Conservation (phyloP, 2,113 vertebrate genomes). For the Psilopogon haemacephalus region DNA sequence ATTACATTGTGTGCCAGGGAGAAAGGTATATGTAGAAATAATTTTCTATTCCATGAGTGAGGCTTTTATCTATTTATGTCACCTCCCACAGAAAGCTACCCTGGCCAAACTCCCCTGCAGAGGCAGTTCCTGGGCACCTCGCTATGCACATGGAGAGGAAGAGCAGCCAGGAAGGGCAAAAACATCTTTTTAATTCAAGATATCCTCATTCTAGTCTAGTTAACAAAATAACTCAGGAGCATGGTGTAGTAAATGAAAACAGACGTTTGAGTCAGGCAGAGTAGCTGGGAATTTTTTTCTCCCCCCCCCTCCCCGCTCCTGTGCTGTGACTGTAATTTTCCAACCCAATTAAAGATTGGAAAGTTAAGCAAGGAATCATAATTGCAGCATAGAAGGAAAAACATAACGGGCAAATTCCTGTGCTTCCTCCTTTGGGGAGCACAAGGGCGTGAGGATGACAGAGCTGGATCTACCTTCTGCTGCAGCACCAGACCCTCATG, state of each 20-base stretch:
- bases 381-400: conserved; percentile 40
- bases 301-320: too few species aligned
- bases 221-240: conserved; percentile 42
- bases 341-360: conserved; percentile 56
- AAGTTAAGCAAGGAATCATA: conserved; percentile 38
- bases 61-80: conserved; percentile 38
- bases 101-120: conserved; percentile 14
- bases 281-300: background rate
- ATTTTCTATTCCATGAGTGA: background rate
- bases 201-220: background rate
- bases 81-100: conserved; percentile 1
- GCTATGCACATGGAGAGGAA: background rate
- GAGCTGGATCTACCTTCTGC: background rate
- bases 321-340: conserved; percentile 48
- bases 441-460: background rate
- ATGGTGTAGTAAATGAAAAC: conserved; percentile 50
- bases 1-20: background rate
- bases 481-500: rapidly evolving
- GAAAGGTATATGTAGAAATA: conserved; percentile 26
- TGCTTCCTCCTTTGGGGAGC: background rate
- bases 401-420: conserved; percentile 1
- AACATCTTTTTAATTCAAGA: background rate
- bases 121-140: background rate
- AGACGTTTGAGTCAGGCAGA: conserved; percentile 45
- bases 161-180: conserved; percentile 7